A percentile compares a stretch with the other conserved stretches of the same genome.
Evolutionary conservation across 1,140 invertebrate species (phyloP).

Genomic region (Drosophila nigrodunni): DNA sequence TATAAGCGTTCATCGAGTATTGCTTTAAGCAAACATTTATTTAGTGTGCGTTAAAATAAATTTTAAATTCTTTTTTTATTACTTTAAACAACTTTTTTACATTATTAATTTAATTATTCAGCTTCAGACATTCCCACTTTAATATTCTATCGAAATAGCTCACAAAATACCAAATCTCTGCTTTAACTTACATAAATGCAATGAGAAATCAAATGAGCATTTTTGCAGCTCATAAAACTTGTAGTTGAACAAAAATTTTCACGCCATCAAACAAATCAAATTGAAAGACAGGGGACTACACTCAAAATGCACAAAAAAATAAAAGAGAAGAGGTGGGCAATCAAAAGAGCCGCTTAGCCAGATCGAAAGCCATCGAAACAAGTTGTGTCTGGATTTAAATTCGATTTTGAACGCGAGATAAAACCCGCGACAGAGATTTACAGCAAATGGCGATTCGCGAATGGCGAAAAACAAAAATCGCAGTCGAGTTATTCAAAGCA

Average conservation of each 20-base stretch:
- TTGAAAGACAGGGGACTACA: conserved; percentile 25
- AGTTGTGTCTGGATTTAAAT: conserved; percentile 76
- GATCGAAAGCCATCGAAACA: conserved; percentile 58
- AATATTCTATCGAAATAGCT: conserved; percentile 7
- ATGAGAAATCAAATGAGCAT: conserved; percentile 21
- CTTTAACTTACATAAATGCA: conserved; percentile 17
- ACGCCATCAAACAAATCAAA: conserved; percentile 56
- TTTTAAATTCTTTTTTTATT: no score
- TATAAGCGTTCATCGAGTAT: no score
- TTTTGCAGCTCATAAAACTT: conserved; percentile 43
- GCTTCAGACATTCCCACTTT: neutral
- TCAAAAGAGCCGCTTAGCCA: conserved; percentile 66
- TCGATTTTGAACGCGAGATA: conserved; percentile 76
- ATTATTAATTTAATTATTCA: no score
- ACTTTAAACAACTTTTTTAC: no score
- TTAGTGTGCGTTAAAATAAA: no score
- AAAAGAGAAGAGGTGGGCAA: conserved; percentile 39
- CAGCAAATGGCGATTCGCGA: conserved; percentile 26
- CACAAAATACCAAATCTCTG: neutral
- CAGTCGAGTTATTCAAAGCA: conserved; percentile 72
- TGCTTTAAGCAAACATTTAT: no score
- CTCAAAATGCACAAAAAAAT: neutral
- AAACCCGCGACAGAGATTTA: conserved; percentile 60
- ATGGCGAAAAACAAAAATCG: conserved; percentile 28
- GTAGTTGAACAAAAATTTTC: conserved; percentile 47